Base-by-base conservation (phyloP, 2,113 vertebrate genomes). In the Tringa solitaria region DNA sequence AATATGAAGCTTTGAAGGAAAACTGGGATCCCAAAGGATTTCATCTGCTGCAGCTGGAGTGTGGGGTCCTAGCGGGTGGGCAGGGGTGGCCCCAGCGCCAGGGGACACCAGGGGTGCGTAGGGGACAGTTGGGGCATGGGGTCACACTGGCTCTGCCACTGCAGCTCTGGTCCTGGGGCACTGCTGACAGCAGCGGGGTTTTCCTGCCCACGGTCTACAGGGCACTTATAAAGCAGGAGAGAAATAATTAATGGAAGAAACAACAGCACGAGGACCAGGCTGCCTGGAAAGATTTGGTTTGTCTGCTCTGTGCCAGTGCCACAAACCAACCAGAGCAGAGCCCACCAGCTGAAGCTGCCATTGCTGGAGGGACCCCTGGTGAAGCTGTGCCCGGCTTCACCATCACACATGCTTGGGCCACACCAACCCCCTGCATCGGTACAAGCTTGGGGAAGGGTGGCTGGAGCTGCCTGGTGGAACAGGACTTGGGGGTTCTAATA, bases 331-430 rank as follows among this genome's bases (percentile, higher is more conserved):
- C 53, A 1, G 18, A 77, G 56, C 50, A 67, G 80, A 73, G 39
- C 37, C 13, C 53, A 9, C 6, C 33, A 20, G 59, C 72, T 33
- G 45, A 23, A 48, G 39, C 32, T 50, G 87, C 30, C 1, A 0
- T 14, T 24, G 26, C 46, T 26, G n/a, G 56, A 30, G 26, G 21
- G 19, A 10, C 9, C n/a, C 21, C 18, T 0, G 0, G 32, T 33
- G 53, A 54, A 54, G 16, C 60, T 20, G 54, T 81, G 87, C 75
- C 23, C 5, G 0, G 7, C 45, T 18, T 64, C 59, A 20, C 64
- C 43, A 16, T 2, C n/a, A 6, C 32, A 2, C 0, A 1, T 51
- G n/a, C n/a, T n/a, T n/a, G n/a, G n/a, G n/a, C n/a, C n/a, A n/a
- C n/a, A n/a, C n/a, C n/a, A n/a, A n/a, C n/a, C n/a, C n/a, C n/a